Evolutionary conservation across 2,797 vertebrate species (phyloP).

Genomic region (Setipinna tenuifilis): DNA sequence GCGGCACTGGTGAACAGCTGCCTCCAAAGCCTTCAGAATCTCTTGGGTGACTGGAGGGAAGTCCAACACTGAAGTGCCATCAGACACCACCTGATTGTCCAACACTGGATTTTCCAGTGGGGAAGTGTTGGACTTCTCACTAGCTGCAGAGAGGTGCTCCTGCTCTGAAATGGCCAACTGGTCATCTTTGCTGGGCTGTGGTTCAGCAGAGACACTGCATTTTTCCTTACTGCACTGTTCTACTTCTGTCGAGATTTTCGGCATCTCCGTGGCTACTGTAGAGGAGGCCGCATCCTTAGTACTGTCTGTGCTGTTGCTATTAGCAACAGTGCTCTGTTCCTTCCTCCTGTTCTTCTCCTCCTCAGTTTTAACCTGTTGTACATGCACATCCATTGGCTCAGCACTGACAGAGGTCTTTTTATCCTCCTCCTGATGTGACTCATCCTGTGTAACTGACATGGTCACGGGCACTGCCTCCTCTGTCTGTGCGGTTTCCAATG

Average conservation of each 20-base stretch:
- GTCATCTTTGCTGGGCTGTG: background rate
- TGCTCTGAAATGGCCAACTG: background rate
- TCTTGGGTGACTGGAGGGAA: constrained; percentile 58
- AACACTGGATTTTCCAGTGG: background rate
- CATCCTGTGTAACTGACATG: background rate
- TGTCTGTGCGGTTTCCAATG: background rate
- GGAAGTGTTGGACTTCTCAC: background rate
- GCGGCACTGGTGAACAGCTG: constrained; percentile 64
- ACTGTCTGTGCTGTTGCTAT: background rate
- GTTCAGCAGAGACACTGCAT: constrained; percentile 1
- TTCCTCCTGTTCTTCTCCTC: background rate
- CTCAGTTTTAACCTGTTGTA: constrained; percentile 8
- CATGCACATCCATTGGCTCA: background rate
- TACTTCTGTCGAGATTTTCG: background rate
- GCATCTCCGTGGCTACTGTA: constrained; percentile 21
- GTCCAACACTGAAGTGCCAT: constrained; percentile 12
- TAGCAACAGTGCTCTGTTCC: background rate
- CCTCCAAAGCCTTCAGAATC: constrained; percentile 55
- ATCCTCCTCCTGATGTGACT: background rate
- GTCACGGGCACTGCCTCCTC: background rate
- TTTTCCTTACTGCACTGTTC: constrained; percentile 29
- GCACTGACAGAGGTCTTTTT: background rate
- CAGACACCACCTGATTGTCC: background rate
- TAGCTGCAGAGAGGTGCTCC: background rate
- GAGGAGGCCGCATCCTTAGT: background rate